These are phyloP conservation scores for Engystomops pustulosus DNA, from an alignment of 2,113 vertebrate species.

Conservation along the genomic window DNA sequence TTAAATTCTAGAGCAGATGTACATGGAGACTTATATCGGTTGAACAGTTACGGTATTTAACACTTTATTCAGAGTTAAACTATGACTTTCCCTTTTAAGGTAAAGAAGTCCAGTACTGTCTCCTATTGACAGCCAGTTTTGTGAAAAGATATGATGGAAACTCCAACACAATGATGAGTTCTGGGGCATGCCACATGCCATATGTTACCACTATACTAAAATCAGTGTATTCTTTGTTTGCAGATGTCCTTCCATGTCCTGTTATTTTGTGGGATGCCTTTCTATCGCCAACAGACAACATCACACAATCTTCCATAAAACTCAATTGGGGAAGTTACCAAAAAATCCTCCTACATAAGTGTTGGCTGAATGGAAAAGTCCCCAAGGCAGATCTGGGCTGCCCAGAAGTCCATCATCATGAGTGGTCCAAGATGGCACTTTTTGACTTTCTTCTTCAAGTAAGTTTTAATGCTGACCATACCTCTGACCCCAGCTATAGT, in stretches of 20 bases:
- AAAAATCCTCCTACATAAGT: constrained; percentile 82
- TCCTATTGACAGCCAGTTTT: no score
- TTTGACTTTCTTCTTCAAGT: constrained; percentile 98
- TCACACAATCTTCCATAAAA: constrained; percentile 73
- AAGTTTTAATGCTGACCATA: no score
- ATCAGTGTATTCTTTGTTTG: constrained; percentile 16
- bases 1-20: no score
- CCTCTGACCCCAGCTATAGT: no score
- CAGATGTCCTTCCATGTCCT: constrained; percentile 82
- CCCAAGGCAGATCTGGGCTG: constrained; percentile 85
- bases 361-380: constrained; percentile 83
- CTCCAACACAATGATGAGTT: no score
- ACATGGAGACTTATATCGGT: no score
- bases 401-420: constrained; percentile 84
- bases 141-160: no score
- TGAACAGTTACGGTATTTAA: no score
- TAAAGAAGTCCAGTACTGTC: no score
- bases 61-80: no score
- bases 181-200: no score
- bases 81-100: no score
- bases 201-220: background rate
- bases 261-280: constrained; percentile 87
- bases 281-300: constrained; percentile 75
- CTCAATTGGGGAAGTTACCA: constrained; percentile 91
- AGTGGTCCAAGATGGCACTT: constrained; percentile 93